Percentiles rank a stretch among this genome's conserved stretches.
phyloP scores from a whole-genome alignment of 2,888 invertebrate species.

The Keiferia lycopersicella region DNA sequence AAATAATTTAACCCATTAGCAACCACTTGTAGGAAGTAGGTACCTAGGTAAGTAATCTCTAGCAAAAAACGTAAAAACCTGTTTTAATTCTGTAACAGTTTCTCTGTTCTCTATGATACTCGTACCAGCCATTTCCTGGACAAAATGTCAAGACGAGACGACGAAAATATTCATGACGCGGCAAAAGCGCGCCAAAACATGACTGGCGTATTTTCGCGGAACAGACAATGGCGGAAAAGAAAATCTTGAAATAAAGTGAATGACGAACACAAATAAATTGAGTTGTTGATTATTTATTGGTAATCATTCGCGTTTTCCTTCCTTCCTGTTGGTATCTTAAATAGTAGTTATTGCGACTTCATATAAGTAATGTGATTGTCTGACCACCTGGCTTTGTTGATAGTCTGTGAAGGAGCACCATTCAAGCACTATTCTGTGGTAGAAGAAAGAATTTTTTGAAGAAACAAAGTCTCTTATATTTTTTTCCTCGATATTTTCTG shows the following conservation, averaged over 20 bases:
- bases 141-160: neutral
- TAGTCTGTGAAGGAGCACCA: too few species aligned
- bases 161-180: constrained; percentile 12
- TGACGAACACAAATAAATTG: neutral
- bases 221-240: constrained; percentile 25
- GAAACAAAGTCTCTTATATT: too few species aligned
- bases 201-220: constrained; percentile 19
- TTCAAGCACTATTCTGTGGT: too few species aligned
- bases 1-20: too few species aligned
- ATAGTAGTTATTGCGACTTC: too few species aligned
- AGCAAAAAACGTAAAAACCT: neutral
- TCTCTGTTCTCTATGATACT: neutral
- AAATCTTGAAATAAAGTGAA: constrained; percentile 16
- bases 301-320: neutral
- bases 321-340: too few species aligned
- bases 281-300: neutral
- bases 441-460: too few species aligned
- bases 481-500: too few species aligned
- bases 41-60: too few species aligned
- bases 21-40: too few species aligned
- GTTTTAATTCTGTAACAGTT: neutral
- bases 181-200: constrained; percentile 9
- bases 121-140: constrained; percentile 7
- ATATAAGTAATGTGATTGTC: too few species aligned
- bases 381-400: too few species aligned